Conservation (phyloP, 2,797 vertebrate genomes). For the Aldrovandia affinis region DNA sequence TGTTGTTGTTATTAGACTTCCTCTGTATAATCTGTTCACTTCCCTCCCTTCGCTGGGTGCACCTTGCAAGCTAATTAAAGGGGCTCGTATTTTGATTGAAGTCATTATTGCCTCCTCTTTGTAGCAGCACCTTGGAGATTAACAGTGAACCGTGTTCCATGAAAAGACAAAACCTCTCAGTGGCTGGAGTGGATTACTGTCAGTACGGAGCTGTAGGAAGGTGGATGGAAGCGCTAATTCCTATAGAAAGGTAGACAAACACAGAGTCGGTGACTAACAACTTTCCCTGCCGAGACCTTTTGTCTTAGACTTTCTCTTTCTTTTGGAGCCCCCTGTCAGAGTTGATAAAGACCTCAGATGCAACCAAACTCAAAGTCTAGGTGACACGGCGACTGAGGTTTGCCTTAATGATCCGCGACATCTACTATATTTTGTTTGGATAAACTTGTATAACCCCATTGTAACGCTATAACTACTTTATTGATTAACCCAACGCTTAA, state of each 20-base stretch:
- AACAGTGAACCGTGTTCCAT: constrained; percentile 53
- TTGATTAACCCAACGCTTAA: constrained; percentile 41
- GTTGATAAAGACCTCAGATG: constrained; percentile 42
- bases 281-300: constrained; percentile 59
- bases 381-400: constrained; percentile 41
- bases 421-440: constrained; percentile 35
- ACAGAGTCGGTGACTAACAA: constrained; percentile 57
- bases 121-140: constrained; percentile 61
- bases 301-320: constrained; percentile 58
- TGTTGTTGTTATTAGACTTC: constrained; percentile 37
- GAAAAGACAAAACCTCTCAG: constrained; percentile 65
- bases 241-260: constrained; percentile 71
- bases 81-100: constrained; percentile 68
- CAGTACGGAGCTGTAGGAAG: constrained; percentile 57
- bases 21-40: constrained; percentile 30
- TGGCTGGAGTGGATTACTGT: constrained; percentile 71
- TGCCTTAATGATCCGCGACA: constrained; percentile 29
- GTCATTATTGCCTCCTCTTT: constrained; percentile 67
- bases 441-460: constrained; percentile 27
- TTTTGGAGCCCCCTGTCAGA: constrained; percentile 50
- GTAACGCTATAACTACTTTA: constrained; percentile 37
- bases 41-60: constrained; percentile 27
- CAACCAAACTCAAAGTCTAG: constrained; percentile 45
- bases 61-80: constrained; percentile 57
- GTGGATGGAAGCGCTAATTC: constrained; percentile 63